A percentile compares a stretch with the other conserved stretches of the same genome.
Conservation (phyloP, 2,888 invertebrate species). For the Pelosia muscerda region DNA sequence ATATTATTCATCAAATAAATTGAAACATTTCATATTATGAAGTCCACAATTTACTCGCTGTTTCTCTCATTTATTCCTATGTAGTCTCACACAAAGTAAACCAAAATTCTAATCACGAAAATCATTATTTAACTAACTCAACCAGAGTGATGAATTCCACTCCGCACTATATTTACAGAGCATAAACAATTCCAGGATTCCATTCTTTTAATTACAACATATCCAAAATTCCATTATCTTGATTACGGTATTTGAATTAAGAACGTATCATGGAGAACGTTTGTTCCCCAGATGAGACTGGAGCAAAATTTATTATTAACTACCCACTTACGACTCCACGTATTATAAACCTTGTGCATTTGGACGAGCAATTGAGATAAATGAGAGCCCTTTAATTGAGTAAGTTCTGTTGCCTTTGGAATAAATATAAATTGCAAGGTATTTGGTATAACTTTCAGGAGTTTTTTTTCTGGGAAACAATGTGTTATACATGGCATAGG, state of each 20-base stretch:
- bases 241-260: conserved; percentile 36
- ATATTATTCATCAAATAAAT: not conserved
- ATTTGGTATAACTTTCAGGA: conserved; percentile 33
- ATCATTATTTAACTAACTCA: not conserved
- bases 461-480: not conserved
- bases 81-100: not conserved
- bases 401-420: conserved; percentile 56
- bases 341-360: conserved; percentile 43
- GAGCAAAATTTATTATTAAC: conserved; percentile 41
- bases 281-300: conserved; percentile 15
- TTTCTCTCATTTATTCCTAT: not conserved
- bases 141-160: not conserved
- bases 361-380: conserved; percentile 68
- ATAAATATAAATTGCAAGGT: conserved; percentile 57
- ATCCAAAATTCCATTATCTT: conserved; percentile 28
- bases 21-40: not conserved
- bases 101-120: not conserved
- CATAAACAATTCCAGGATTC: conserved; percentile 20
- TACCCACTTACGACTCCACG: conserved; percentile 34
- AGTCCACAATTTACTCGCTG: not conserved
- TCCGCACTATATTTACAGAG: not conserved
- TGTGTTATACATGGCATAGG: not conserved
- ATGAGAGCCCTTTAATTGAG: conserved; percentile 70
- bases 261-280: conserved; percentile 21
- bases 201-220: conserved; percentile 23